phyloP scores from a whole-genome alignment of 30 jellyfish, hydroid and myxozoan species.

The Mastigias papua region DNA sequence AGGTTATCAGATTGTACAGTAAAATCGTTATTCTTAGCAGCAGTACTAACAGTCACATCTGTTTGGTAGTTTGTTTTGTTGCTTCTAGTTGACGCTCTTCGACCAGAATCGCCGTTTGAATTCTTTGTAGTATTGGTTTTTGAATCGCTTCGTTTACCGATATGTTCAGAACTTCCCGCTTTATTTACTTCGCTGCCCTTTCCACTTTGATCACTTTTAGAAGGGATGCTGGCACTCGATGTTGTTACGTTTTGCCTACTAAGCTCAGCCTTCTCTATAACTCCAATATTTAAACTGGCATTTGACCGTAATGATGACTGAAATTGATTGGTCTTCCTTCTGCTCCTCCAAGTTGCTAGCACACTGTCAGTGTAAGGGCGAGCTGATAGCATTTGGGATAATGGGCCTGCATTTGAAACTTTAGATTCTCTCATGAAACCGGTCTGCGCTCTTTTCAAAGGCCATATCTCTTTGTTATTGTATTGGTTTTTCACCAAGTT shows the following conservation, averaged over 20 bases:
- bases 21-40: not conserved
- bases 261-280: too few species aligned
- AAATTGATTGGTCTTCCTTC: constrained; percentile 7
- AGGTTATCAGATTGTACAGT: not conserved
- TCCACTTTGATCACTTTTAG: not conserved
- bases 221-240: not conserved
- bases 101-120: not conserved
- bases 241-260: too few species aligned
- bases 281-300: constrained; percentile 1
- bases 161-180: not conserved
- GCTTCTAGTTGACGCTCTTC: not conserved
- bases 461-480: not conserved
- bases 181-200: not conserved
- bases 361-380: constrained; percentile 78
- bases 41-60: not conserved
- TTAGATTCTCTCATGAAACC: constrained; percentile 2
- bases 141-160: not conserved
- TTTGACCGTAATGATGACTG: constrained; percentile 24
- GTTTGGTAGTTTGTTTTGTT: not conserved
- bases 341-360: constrained; percentile 35
- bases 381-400: constrained; percentile 38
- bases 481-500: not conserved
- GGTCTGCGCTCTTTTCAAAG: constrained; percentile 46
- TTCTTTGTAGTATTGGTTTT: not conserved
- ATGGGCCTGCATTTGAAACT: constrained; percentile 14